Evolutionary conservation across 2,113 vertebrate species (phyloP), one percentile per base, ranked within the genome.

Genomic region (Nyctereutes procyonoides): DNA sequence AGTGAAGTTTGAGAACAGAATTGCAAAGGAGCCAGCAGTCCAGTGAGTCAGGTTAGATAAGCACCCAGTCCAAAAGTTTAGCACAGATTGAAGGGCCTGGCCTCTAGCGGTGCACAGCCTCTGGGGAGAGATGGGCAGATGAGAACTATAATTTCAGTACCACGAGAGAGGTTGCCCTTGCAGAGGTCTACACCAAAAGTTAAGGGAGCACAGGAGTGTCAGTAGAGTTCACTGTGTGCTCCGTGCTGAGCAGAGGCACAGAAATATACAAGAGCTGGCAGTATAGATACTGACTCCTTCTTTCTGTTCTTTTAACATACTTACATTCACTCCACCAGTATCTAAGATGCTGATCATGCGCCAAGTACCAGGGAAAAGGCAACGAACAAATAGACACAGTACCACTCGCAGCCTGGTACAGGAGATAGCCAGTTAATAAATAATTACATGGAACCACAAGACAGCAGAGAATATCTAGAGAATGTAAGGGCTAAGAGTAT

Each of bases 1-100:
- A 77, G 69, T 22, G 69, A 91, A 53, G 24, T 73, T 65, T 81
- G 88, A 79, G 85, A 74, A 87, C 24, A 87, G 77, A 96, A 51
- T 19, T 74, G 19, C 30, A 74, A 97, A 84, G 65, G 43, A 85
- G 67, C 82, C 67, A 93, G 35, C 1, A 19, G 48, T 80, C 84
- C 30, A 53, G 35, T 74, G 76, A 85, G 24, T 81, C 89, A 95
- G 71, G 11, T 77, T 77, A 97, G 71, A 69, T 3, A 58, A 88
- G 69, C 20, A 87, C 56, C 28, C 79, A 82, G 83, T 80, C 56
- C 88, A 71, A 92, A 85, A 71, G 58, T 60, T 89, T 12, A 35
- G 32, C 11, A n/a, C 35, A 56, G 32, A 28, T n/a, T 48, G 81
- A 80, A 13, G 48, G 9, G 86, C 24, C 71, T 93, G 62, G 32